Conservation (phyloP, 2,113 vertebrate genomes). For the Probosciger aterrimus region DNA sequence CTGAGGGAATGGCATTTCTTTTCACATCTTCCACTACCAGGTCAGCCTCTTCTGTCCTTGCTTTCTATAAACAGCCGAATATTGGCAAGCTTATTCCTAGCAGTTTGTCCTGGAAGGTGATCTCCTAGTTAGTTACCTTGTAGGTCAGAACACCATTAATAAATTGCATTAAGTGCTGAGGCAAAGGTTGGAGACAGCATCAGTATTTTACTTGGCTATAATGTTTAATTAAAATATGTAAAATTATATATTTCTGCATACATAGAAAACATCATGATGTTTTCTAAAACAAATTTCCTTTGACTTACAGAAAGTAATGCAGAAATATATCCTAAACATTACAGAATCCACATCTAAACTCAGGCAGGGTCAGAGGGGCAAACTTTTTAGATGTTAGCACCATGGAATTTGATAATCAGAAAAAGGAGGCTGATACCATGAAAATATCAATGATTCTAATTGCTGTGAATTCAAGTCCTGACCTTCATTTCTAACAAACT, state of each 20-base stretch:
- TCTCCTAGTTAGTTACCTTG: slow-evolving; percentile 23
- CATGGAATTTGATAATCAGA: slow-evolving; percentile 44
- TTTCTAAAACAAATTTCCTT: slow-evolving; percentile 4
- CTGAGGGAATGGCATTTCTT: background rate
- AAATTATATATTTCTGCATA: slow-evolving; percentile 6
- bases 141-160: slow-evolving; percentile 52
- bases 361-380: slow-evolving; percentile 36
- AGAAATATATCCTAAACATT: slow-evolving; percentile 5
- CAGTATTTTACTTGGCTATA: background rate
- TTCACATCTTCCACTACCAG: background rate
- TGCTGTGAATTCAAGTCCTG: slow-evolving; percentile 41
- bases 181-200: slow-evolving; percentile 47
- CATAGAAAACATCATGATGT: background rate
- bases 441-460: slow-evolving; percentile 56
- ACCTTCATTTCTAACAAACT: slow-evolving; percentile 61
- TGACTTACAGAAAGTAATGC: background rate
- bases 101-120: slow-evolving; percentile 21
- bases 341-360: background rate
- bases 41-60: background rate
- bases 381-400: slow-evolving; percentile 38
- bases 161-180: slow-evolving; percentile 55
- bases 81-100: background rate
- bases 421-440: slow-evolving; percentile 38
- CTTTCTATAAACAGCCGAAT: background rate
- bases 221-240: slow-evolving; percentile 38